Evolutionary conservation across 2,797 vertebrate genomes (phyloP).

Genomic region (Kryptolebias ocellatus): DNA sequence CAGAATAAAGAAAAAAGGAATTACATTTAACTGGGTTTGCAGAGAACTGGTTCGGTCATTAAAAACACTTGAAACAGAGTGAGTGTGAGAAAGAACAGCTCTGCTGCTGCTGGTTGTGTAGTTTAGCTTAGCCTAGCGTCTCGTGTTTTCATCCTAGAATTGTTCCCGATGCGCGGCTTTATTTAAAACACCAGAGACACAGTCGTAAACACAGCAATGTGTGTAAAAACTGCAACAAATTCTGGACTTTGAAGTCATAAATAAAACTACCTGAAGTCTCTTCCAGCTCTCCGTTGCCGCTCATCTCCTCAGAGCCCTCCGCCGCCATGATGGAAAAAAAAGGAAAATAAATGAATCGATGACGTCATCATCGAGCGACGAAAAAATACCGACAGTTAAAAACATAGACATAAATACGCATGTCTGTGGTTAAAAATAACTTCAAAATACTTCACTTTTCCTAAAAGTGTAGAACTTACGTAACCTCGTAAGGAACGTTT

Average conservation of each 20-base stretch:
- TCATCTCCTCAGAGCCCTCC: slow-evolving; percentile 74
- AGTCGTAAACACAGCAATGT: rapidly evolving
- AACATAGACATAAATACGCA: background rate
- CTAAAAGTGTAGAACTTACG: too few relatives aligned
- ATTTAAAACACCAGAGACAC: background rate
- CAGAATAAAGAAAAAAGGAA: too few relatives aligned
- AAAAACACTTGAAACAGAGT: too few relatives aligned
- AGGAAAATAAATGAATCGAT: slow-evolving; percentile 4
- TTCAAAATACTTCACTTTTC: background rate
- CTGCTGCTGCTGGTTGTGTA: background rate
- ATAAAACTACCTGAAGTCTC: slow-evolving; percentile 70
- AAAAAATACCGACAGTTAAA: too few relatives aligned
- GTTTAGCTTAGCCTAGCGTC: slow-evolving; percentile 67
- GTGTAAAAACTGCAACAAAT: rapidly evolving
- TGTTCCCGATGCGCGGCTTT: background rate
- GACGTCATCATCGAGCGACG: slow-evolving; percentile 71
- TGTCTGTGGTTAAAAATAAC: too few relatives aligned
- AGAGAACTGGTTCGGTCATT: too few relatives aligned
- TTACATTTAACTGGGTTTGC: too few relatives aligned
- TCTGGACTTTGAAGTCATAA: background rate
- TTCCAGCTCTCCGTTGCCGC: slow-evolving; percentile 72
- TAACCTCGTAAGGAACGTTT: too few relatives aligned
- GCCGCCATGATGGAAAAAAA: slow-evolving; percentile 77
- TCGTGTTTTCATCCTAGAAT: slow-evolving; percentile 5
- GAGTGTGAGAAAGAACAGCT: background rate